Percentiles rank a stretch among this genome's conserved stretches.
Conservation (phyloP, 2,888 invertebrate genomes). For the Pristionchus entomophagus region DNA sequence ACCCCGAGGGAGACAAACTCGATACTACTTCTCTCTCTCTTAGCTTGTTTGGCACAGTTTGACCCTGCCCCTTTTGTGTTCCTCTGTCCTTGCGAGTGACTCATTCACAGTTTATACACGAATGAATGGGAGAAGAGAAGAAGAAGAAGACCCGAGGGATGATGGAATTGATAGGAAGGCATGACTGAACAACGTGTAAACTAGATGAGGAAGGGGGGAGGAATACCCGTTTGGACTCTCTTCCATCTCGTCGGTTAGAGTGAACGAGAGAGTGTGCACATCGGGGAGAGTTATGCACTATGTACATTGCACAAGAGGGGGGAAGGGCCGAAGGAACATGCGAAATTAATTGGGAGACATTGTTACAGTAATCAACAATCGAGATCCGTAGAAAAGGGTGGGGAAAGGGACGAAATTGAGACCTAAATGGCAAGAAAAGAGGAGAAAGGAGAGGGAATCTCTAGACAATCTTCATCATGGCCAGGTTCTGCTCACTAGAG, state of each 20-base stretch:
- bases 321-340: not conserved
- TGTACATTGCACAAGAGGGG: conserved; percentile 18
- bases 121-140: conserved; percentile 21
- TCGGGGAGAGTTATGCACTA: not conserved
- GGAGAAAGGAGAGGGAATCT: not conserved
- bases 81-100: not conserved
- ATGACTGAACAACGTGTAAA: conserved; percentile 13
- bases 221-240: not conserved
- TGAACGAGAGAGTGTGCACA: not conserved
- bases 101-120: conserved; percentile 44
- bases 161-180: conserved; percentile 6
- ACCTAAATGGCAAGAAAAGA: conserved; percentile 29
- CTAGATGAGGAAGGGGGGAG: not conserved
- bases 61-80: conserved; percentile 14
- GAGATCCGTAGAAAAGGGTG: not conserved
- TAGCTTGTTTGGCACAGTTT: conserved; percentile 24
- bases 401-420: not conserved
- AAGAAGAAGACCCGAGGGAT: conserved; percentile 19
- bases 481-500: conserved; percentile 39
- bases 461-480: conserved; percentile 40
- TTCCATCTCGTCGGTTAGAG: not conserved
- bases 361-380: not conserved
- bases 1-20: conserved; percentile 33
- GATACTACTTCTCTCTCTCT: conserved; percentile 15
- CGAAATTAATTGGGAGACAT: not conserved